Conservation (phyloP, 2,888 invertebrate species). For the Brachylomia viminalis region DNA sequence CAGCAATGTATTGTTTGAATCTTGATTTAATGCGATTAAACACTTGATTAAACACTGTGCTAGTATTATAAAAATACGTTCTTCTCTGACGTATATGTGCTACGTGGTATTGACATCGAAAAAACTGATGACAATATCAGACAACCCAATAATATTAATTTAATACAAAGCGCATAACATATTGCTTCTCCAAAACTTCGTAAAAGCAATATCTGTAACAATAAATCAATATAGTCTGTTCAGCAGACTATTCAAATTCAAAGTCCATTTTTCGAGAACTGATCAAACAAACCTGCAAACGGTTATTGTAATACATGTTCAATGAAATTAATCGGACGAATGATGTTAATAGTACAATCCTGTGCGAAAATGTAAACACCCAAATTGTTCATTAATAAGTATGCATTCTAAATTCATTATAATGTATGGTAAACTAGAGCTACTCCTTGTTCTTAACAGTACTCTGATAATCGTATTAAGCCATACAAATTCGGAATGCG, state of each 20-base stretch:
- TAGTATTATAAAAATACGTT: not conserved
- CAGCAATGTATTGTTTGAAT: conserved; percentile 11
- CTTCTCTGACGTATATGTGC: conserved; percentile 1
- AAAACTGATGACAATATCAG: not conserved
- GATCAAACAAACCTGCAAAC: conserved; percentile 37
- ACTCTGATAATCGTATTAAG: not conserved
- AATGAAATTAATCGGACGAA: conserved; percentile 46
- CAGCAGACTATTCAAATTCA: conserved; percentile 19
- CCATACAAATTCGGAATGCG: not conserved
- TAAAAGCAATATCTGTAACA: conserved; percentile 9
- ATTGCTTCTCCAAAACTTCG: conserved; percentile 10
- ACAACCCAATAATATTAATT: conserved; percentile 10
- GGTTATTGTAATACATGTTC: conserved; percentile 31
- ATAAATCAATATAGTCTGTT: conserved; percentile 19
- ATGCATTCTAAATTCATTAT: not conserved
- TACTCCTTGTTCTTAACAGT: not conserved
- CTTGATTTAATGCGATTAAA: conserved; percentile 3
- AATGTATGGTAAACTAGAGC: not conserved
- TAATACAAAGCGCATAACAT: not conserved
- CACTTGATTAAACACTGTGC: conserved; percentile 30
- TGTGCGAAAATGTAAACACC: conserved; percentile 25
- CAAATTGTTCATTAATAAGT: conserved; percentile 4
- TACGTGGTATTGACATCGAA: conserved; percentile 4
- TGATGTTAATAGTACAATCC: conserved; percentile 46
- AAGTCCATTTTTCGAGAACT: conserved; percentile 35